Evolutionary conservation across 2,888 invertebrate species (phyloP).

Genomic region (Baronia brevicornis): DNA sequence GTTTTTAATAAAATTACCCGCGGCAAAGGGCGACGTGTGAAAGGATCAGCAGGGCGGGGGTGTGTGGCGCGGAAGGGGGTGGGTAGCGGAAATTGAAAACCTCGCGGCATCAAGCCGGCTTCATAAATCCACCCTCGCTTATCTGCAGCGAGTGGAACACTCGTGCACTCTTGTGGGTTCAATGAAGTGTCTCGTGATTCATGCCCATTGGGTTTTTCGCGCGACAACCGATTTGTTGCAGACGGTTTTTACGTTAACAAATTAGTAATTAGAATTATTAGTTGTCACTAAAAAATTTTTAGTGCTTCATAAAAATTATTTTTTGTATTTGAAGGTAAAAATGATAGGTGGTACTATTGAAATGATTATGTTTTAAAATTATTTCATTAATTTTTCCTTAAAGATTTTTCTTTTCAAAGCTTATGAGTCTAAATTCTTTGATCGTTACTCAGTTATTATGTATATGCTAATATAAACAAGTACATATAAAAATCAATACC

Average conservation of each 20-base stretch:
- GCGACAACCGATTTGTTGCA: conserved; percentile 13
- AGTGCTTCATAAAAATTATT: too few relatives aligned
- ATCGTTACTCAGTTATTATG: too few relatives aligned
- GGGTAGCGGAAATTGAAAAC: conserved; percentile 66
- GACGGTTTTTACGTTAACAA: background rate
- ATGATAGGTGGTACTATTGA: too few relatives aligned
- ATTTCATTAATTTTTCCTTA: too few relatives aligned
- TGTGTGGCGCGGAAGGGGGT: conserved; percentile 24
- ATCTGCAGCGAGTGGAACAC: conserved; percentile 31
- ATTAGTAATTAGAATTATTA: background rate
- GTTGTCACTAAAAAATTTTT: too few relatives aligned
- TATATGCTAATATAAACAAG: too few relatives aligned
- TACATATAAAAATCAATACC: too few relatives aligned
- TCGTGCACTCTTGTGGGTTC: conserved; percentile 45
- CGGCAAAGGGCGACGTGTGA: conserved; percentile 22
- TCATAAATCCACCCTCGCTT: conserved; percentile 50
- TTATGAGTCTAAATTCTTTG: too few relatives aligned
- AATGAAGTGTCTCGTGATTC: conserved; percentile 41
- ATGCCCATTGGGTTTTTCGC: conserved; percentile 28
- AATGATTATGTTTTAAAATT: too few relatives aligned
- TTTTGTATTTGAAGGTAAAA: too few relatives aligned
- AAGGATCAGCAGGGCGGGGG: conserved; percentile 21
- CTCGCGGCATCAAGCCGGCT: conserved; percentile 35
- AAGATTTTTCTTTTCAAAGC: too few relatives aligned
- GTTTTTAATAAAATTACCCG: conserved; percentile 70